Evolutionary conservation across 2,888 invertebrate species (phyloP).

Genomic region (Leptinotarsa tumamoca): DNA sequence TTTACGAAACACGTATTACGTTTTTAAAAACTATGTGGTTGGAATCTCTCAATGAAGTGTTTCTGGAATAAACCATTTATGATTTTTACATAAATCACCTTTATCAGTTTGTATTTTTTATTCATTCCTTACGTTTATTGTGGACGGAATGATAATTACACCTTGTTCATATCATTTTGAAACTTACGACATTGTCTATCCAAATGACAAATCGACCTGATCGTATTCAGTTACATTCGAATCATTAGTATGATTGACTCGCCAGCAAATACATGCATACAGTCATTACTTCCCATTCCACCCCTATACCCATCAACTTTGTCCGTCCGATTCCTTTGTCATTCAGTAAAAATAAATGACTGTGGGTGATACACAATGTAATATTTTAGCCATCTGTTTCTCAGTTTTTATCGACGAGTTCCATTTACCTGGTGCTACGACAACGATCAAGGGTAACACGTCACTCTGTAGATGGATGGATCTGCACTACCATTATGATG

Average conservation of each 20-base stretch:
- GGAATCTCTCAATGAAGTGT: too few species aligned
- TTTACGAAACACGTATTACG: too few species aligned
- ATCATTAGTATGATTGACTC: conserved; percentile 29
- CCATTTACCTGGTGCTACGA: conserved; percentile 57
- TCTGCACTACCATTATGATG: conserved; percentile 65
- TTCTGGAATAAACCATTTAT: too few species aligned
- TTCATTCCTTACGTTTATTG: not conserved
- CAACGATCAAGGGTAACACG: conserved; percentile 58
- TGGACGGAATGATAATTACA: not conserved
- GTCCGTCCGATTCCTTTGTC: conserved; percentile 43
- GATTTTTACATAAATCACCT: too few species aligned
- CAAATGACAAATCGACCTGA: conserved; percentile 2
- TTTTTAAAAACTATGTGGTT: too few species aligned
- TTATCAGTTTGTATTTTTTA: not conserved
- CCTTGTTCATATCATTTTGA: not conserved
- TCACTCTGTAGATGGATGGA: conserved; percentile 64
- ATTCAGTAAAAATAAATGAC: conserved; percentile 45
- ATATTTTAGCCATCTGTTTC: conserved; percentile 46
- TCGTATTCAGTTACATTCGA: conserved; percentile 3
- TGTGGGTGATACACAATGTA: conserved; percentile 45
- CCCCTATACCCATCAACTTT: conserved; percentile 41
- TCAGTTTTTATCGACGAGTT: conserved; percentile 28
- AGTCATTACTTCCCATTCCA: conserved; percentile 22
- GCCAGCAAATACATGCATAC: conserved; percentile 11
- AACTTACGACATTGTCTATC: conserved; percentile 3